Evolutionary conservation across 2,113 vertebrate genomes (phyloP), one percentile per base, ranked within the genome.

Genomic region (Sinocyclocheilus anshuiensis): DNA sequence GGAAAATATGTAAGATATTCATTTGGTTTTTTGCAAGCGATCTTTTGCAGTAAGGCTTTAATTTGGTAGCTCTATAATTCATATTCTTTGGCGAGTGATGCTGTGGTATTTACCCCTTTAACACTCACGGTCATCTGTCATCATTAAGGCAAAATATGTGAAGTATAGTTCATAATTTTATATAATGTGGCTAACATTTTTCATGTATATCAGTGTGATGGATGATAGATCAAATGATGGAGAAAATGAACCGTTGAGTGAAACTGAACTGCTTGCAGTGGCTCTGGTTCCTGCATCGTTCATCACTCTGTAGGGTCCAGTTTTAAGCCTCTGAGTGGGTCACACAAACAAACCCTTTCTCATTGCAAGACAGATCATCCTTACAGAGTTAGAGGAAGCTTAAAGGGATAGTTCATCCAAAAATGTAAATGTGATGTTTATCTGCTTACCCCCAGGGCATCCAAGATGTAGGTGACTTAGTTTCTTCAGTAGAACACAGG

Each of bases 81-180:
- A 78, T 39, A 39, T 55, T 33, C 18, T 22, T 57, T 57, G 29
- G 48, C 59, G 50, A 78, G 6, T 6, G 26, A 76, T 50, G 16
- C 50, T 78, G 50, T 20, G 50, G 48, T 26, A 26, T 78, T 55
- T 78, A 59, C 24, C 26, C 53, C 36, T 57, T 78, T 57, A 10
- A 78, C 50, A 57, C 24, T 36, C 18, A 50, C 9, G 1, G 67
- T 77, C 80, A 92, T 93, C 93, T 93, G 91, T 93, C 93, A 92
- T 94, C 92, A 93, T 95, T 94, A 93, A 89, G 85, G 63, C 89
- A 90, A 89, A 90, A 89, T 88, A 61, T 65, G 24, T 22, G 72
- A 29, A 45, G 24, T 45, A 39, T 24, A 45, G 12, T 75, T 72
- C 26, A n/a, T 26, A 33, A 24, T 55, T 63, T 39, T 48, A 26